Evolutionary conservation across 2,113 vertebrate species (phyloP).

Genomic region (Thermophis baileyi): DNA sequence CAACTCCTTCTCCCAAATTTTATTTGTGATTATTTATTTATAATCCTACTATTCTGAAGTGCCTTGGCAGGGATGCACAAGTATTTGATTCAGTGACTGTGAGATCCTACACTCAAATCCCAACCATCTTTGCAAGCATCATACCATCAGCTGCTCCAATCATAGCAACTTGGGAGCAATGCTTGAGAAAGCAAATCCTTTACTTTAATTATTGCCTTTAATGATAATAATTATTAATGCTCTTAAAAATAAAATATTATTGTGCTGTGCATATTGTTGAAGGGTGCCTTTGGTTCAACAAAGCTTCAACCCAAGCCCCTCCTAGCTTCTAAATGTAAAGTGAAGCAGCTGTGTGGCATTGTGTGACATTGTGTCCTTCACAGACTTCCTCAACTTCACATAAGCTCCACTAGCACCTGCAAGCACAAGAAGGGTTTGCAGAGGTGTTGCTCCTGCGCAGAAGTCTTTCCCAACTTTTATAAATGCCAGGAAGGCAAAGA

Average conservation of each 20-base stretch:
- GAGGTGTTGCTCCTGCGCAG: not conserved
- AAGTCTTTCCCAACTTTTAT: not conserved
- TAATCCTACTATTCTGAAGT: not conserved
- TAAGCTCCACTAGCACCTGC: not conserved
- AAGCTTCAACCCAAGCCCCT: not conserved
- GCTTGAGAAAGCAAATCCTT: not conserved
- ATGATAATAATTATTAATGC: not conserved
- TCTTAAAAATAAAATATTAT: not conserved
- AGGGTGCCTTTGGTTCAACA: not conserved
- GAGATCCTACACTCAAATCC: not conserved
- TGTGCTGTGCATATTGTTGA: not conserved
- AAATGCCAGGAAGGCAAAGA: not conserved
- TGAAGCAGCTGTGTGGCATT: not conserved
- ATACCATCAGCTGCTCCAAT: not conserved
- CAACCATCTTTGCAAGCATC: not conserved
- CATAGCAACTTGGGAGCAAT: not conserved
- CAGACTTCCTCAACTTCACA: not conserved
- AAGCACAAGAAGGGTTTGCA: not conserved
- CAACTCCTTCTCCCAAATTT: not conserved
- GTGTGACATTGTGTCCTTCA: not conserved
- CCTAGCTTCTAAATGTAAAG: not conserved
- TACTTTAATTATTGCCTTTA: not conserved
- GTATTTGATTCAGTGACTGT: not conserved
- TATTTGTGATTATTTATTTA: not conserved
- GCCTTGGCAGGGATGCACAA: not conserved